Evolutionary conservation across 1,140 invertebrate species (phyloP).

Genomic region (Drosophila pachea): DNA sequence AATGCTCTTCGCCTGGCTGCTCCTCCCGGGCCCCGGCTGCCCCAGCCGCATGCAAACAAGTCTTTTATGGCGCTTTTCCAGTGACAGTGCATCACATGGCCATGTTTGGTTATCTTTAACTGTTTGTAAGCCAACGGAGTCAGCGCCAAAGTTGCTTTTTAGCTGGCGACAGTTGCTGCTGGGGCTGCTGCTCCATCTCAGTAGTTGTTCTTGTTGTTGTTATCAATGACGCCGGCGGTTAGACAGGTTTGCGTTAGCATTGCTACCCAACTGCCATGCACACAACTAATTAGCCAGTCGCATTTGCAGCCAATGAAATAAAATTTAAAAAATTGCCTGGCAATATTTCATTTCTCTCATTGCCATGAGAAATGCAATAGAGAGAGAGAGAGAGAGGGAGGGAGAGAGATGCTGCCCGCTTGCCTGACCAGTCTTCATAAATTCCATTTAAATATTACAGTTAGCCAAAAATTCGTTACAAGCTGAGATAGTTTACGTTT

Average conservation of each 20-base stretch:
- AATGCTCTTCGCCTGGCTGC: constrained; percentile 44
- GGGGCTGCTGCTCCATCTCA: constrained; percentile 5
- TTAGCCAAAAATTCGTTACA: constrained; percentile 42
- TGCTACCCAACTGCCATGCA: constrained; percentile 30
- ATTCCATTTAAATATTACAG: constrained; percentile 33
- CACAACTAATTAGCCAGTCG: constrained; percentile 51
- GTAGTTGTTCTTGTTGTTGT: constrained; percentile 31
- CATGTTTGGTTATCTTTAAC: constrained; percentile 75
- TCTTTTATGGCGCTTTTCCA: constrained; percentile 73
- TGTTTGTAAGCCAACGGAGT: constrained; percentile 60
- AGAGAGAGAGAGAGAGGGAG: background rate
- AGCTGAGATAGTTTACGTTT: constrained; percentile 38
- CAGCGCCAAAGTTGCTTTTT: constrained; percentile 29
- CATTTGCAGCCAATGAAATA: constrained; percentile 23
- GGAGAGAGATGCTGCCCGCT: constrained; percentile 17
- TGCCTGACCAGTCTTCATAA: constrained; percentile 49
- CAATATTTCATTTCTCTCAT: background rate
- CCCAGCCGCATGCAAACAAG: constrained; percentile 66
- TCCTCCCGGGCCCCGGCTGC: constrained; percentile 32
- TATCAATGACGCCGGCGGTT: constrained; percentile 57
- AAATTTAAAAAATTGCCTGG: constrained; percentile 29
- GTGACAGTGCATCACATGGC: constrained; percentile 75
- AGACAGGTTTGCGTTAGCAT: constrained; percentile 46
- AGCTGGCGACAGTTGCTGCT: constrained; percentile 18
- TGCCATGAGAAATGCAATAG: background rate